Base-by-base conservation (phyloP, 2,888 invertebrate species). In the Taphrorychus bicolor region DNA sequence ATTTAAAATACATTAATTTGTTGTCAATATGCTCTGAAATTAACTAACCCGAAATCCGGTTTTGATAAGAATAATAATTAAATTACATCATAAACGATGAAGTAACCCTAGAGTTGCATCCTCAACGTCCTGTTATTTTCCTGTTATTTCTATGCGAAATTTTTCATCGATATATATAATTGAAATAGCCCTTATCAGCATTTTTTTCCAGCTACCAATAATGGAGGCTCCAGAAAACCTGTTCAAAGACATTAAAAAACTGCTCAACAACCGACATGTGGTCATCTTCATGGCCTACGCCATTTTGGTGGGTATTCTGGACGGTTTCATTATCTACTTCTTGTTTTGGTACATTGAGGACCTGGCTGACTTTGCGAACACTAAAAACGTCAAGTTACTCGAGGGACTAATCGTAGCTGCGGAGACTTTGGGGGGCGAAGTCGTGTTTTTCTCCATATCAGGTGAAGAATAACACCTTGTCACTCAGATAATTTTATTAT, bases 311-410 rank as follows among this genome's bases (percentile, higher is more conserved):
- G 93, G 93, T 0, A 88, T 91, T 0, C 85, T 92, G 22, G 93
- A 93, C 74, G 90, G 92, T 56, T 92, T 93, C 79, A 87, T 93
- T 58, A 89, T 93, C 14, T 93, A 92, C 75, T 93, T 91, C 75
- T 86, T 93, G 83, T 92, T 93, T 78, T 93, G 93, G 91, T 92
- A 91, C 75, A 76, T 94, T 53, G 93, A 94, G 80, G 92, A 93
- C 75, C 80, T 93, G 42, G 92, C 93, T 0, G 83, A 83, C 14
- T 78, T 81, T 41, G 89, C 89, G 0, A 84, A 86, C 59, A 88
- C 87, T 78, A 82, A 81, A 1, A 85, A 89, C 72, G 90, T 93
- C 1, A 93, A 93, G 79, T 82, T 93, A 0, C 88, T 94, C 69
- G 92, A 93, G 81, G 94, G 94, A 1, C 84, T 91, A 0, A 90